Evolutionary conservation across 2,797 vertebrate species (phyloP).

Genomic region (Choloepus didactylus): DNA sequence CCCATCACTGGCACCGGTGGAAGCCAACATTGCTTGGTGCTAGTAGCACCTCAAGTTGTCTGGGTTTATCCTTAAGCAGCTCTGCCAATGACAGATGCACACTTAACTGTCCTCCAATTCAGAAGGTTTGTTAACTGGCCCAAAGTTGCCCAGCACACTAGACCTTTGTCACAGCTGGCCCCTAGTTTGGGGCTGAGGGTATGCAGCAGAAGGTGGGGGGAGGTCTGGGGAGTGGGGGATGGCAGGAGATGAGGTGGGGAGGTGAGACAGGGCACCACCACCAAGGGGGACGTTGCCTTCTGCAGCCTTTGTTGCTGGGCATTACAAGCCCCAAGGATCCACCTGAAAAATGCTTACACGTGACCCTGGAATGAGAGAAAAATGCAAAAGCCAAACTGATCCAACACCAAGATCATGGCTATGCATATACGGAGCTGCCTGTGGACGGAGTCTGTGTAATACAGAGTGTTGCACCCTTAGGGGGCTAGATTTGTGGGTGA

Average conservation of each 20-base stretch:
- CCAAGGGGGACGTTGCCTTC: fast-evolving
- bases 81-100: fast-evolving
- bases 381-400: fast-evolving
- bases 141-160: too few relatives aligned
- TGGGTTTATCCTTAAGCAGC: neutral
- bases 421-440: neutral
- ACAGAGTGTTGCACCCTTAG: fast-evolving
- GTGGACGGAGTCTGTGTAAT: fast-evolving
- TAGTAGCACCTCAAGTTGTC: neutral
- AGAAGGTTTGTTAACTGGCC: neutral
- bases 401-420: neutral
- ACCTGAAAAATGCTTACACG: neutral
- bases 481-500: fast-evolving
- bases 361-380: neutral
- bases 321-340: neutral
- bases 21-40: too few relatives aligned
- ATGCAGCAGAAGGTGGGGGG: fast-evolving
- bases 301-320: fast-evolving
- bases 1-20: fast-evolving
- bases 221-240: neutral
- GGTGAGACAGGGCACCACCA: fast-evolving
- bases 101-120: neutral
- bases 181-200: fast-evolving
- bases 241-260: neutral
- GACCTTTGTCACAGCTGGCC: neutral